Evolutionary conservation across 2,888 invertebrate species (phyloP).

Genomic region (Coecobrya sp.): DNA sequence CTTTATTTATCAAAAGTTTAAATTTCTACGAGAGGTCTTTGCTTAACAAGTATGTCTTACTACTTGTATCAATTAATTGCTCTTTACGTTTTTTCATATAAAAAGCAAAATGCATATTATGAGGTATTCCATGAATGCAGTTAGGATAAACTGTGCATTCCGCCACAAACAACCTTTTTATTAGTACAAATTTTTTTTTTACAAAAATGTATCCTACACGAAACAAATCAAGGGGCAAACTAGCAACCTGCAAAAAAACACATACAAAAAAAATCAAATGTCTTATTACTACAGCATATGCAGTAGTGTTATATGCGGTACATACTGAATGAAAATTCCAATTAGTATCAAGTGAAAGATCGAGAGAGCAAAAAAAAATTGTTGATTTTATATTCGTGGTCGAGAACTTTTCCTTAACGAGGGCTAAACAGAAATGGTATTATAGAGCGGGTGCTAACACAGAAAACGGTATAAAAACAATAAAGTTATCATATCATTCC

Average conservation of each 20-base stretch:
- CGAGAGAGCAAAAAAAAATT: conserved; percentile 27
- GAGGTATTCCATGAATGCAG: conserved; percentile 52
- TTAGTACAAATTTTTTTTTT: background rate
- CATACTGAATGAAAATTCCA: conserved; percentile 55
- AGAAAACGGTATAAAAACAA: conserved; percentile 47
- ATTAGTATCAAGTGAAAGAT: conserved; percentile 4
- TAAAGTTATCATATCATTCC: conserved; percentile 60
- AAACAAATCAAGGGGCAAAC: background rate
- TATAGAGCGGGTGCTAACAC: background rate
- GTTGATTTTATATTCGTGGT: conserved; percentile 30
- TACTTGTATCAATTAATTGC: conserved; percentile 26
- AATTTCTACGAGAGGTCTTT: background rate
- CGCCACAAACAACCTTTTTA: conserved; percentile 20
- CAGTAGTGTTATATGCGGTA: background rate
- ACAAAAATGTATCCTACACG: background rate
- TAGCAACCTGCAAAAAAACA: background rate
- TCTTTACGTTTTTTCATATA: conserved; percentile 16
- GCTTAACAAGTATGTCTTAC: background rate
- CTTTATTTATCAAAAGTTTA: background rate
- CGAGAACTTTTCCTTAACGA: conserved; percentile 50
- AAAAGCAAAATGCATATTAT: conserved; percentile 46
- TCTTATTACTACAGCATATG: background rate
- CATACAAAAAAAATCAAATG: background rate
- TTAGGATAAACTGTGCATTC: background rate
- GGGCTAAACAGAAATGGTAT: conserved; percentile 43